Conservation (phyloP, 2,113 vertebrate species). For the Limanda limanda region DNA sequence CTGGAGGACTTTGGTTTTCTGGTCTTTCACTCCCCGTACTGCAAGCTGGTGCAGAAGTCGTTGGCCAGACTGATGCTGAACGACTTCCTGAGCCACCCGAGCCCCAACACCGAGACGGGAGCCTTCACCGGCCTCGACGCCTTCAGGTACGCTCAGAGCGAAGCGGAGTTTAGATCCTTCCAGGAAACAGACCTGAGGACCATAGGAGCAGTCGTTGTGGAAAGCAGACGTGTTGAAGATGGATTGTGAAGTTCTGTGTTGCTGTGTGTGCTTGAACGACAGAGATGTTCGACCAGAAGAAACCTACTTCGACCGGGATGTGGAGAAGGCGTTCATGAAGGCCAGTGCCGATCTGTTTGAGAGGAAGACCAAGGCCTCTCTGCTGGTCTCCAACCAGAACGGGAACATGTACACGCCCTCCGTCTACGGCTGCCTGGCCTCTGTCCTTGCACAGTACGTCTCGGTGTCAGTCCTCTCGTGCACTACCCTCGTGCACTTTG, state of each 20-base stretch:
- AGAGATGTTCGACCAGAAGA: conserved; percentile 93
- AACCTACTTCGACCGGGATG: conserved; percentile 96
- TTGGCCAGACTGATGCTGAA: conserved; percentile 93
- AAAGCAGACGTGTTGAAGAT: too few relatives aligned
- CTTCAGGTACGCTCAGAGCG: conserved; percentile 87
- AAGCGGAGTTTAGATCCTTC: neutral
- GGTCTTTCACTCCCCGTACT: conserved; percentile 97
- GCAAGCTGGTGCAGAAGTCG: conserved; percentile 98
- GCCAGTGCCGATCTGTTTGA: conserved; percentile 92
- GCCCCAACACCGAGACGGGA: conserved; percentile 84
- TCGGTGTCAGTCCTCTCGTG: neutral
- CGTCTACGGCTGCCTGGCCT: conserved; percentile 96
- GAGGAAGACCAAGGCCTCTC: conserved; percentile 92
- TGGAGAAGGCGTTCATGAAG: conserved; percentile 98
- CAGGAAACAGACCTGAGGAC: too few relatives aligned
- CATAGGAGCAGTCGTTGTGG: neutral
- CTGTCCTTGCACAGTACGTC: conserved; percentile 92
- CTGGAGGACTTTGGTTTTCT: conserved; percentile 94
- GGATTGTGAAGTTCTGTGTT: neutral
- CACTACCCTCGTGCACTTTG: too few relatives aligned
- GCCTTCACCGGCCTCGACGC: conserved; percentile 90
- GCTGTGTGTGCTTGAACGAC: neutral
- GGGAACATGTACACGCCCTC: conserved; percentile 99
- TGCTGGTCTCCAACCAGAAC: conserved; percentile 94
- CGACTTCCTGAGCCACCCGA: conserved; percentile 91